Evolutionary conservation across 2,888 invertebrate genomes (phyloP).

Genomic region (Sturmia bella): DNA sequence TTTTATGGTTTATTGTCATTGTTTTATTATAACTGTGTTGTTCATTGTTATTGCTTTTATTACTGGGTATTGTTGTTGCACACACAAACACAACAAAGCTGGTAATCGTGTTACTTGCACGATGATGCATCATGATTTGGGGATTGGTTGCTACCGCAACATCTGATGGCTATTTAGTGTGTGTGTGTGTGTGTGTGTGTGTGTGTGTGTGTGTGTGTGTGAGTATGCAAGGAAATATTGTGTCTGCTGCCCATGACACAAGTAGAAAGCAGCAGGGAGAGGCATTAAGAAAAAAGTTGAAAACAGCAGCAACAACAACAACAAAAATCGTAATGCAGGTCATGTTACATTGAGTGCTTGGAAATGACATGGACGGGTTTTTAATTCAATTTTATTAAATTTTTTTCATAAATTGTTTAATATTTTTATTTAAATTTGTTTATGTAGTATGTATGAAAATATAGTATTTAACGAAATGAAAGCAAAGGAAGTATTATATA

Average conservation of each 20-base stretch:
- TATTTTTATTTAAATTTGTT: slow-evolving; percentile 6
- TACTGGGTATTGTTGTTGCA: slow-evolving; percentile 1
- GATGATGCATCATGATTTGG: slow-evolving; percentile 47
- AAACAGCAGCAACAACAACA: slow-evolving; percentile 37
- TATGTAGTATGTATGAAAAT: no score
- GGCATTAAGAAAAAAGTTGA: slow-evolving; percentile 7
- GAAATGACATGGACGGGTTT: slow-evolving; percentile 46
- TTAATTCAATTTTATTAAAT: slow-evolving; percentile 34
- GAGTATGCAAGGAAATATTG: slow-evolving; percentile 26
- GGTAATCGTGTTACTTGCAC: slow-evolving; percentile 53
- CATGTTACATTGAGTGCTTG: slow-evolving; percentile 61
- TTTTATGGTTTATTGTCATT: slow-evolving; percentile 54
- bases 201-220: background rate
- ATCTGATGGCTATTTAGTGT: slow-evolving; percentile 49
- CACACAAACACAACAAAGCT: slow-evolving; percentile 29
- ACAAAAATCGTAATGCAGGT: slow-evolving; percentile 63
- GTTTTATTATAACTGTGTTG: slow-evolving; percentile 18
- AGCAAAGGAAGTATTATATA: no score
- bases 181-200: slow-evolving; percentile 7
- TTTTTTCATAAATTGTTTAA: slow-evolving; percentile 4
- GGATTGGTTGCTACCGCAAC: slow-evolving; percentile 62
- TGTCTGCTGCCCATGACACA: slow-evolving; percentile 47
- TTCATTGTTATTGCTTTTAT: slow-evolving; percentile 1
- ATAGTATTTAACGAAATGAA: no score
- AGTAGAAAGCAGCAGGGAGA: slow-evolving; percentile 43